Conservation (phyloP, 2,888 invertebrate species). For the Sericinus montela region DNA sequence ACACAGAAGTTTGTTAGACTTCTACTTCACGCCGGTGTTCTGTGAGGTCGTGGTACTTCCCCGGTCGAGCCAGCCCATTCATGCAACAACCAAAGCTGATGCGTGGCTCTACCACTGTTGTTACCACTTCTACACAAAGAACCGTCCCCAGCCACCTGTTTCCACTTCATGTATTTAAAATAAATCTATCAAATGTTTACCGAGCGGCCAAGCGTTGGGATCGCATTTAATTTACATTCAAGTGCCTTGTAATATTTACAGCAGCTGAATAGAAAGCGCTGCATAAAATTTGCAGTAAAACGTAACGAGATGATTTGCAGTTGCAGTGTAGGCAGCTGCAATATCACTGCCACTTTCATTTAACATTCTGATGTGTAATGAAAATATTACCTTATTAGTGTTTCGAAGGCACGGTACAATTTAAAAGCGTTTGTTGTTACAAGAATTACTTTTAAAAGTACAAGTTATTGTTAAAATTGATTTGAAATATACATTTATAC, state of each 20-base stretch:
- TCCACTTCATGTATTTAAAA: neutral
- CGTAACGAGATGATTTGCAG: conserved; percentile 10
- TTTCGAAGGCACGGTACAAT: neutral
- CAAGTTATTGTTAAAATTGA: no score
- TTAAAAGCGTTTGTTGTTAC: no score
- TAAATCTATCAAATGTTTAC: neutral
- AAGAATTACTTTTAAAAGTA: no score
- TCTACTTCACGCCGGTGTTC: no score
- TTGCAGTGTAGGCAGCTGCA: neutral
- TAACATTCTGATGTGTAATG: neutral
- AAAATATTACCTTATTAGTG: neutral
- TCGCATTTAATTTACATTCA: conserved; percentile 1
- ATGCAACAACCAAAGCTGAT: no score
- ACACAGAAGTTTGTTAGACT: no score
- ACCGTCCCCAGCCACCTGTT: no score
- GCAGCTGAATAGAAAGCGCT: neutral
- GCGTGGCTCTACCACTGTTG: no score
- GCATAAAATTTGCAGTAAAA: conserved; percentile 4
- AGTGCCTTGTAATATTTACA: neutral
- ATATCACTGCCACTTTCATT: neutral
- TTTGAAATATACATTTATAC: no score
- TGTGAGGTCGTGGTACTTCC: no score
- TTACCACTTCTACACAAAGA: no score
- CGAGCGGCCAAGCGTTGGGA: neutral
- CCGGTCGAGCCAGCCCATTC: no score